These are phyloP conservation scores for Anas platyrhynchos DNA, from an alignment of 2,113 vertebrate species.

Conservation along the genomic window DNA sequence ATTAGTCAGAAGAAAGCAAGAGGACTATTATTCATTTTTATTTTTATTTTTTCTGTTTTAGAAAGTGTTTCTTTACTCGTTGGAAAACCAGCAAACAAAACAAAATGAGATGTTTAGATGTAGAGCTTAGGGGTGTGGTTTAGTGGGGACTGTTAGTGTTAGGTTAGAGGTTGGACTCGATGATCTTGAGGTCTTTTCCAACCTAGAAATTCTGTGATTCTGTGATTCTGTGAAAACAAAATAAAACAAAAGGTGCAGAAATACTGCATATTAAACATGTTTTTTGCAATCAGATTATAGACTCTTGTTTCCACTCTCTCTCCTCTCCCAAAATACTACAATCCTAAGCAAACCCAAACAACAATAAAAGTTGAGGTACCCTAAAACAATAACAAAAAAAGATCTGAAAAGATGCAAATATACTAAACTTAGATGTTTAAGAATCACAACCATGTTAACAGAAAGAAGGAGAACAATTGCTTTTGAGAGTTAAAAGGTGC, in stretches of 20 bases:
- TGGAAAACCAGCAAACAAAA: neutral
- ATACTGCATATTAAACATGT: neutral
- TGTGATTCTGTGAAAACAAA: too few species aligned
- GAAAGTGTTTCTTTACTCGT: neutral
- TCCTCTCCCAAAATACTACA: neutral
- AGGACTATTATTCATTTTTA: neutral
- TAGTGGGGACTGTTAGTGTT: too few species aligned
- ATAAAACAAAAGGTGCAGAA: neutral
- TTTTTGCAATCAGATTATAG: neutral
- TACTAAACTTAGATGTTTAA: neutral
- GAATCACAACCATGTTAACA: neutral
- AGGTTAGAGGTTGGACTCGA: too few species aligned
- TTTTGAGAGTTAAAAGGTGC: neutral
- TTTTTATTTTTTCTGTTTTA: neutral
- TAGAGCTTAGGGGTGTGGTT: too few species aligned
- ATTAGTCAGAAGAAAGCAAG: neutral
- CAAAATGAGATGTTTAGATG: too few species aligned
- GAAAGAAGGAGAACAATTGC: rapidly evolving
- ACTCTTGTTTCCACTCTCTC: rapidly evolving
- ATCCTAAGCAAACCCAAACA: neutral
- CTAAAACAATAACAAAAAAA: neutral
- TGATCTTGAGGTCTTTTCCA: too few species aligned
- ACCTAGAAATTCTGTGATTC: too few species aligned
- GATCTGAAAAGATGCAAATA: neutral
- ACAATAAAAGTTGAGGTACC: neutral